Conservation (phyloP, 2,113 vertebrate species). For the Scomber colias region DNA sequence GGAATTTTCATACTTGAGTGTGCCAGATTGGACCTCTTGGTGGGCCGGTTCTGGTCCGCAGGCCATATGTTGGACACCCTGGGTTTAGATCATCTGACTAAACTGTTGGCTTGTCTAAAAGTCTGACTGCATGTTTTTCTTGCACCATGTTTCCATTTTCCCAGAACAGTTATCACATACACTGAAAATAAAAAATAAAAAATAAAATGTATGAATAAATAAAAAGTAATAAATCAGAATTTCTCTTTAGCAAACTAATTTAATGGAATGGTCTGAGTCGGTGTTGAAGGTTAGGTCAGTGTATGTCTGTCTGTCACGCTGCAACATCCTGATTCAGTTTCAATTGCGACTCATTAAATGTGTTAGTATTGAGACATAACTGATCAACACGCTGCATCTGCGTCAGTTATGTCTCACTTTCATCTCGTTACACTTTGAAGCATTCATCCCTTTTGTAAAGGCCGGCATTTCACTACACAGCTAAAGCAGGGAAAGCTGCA, state of each 20-base stretch:
- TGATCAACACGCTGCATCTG: slow-evolving; percentile 17
- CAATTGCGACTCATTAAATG: slow-evolving; percentile 10
- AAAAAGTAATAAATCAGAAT: neutral
- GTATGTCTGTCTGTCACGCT: neutral
- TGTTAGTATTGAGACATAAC: neutral
- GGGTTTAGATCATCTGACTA: too few relatives aligned
- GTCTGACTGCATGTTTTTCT: too few relatives aligned
- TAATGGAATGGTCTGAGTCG: neutral
- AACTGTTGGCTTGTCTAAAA: too few relatives aligned
- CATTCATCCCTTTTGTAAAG: slow-evolving; percentile 33
- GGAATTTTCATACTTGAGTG: too few relatives aligned
- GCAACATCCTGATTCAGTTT: slow-evolving; percentile 9
- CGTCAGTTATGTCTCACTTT: slow-evolving; percentile 29
- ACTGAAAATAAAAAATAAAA: too few relatives aligned
- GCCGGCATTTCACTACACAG: slow-evolving; percentile 58
- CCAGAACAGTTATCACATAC: too few relatives aligned
- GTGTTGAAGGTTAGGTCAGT: neutral
- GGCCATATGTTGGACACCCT: too few relatives aligned
- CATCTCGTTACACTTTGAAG: slow-evolving; percentile 12
- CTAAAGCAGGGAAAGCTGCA: slow-evolving; percentile 36
- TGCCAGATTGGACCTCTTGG: too few relatives aligned
- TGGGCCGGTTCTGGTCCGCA: too few relatives aligned
- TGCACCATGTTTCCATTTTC: too few relatives aligned
- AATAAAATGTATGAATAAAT: too few relatives aligned
- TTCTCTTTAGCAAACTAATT: neutral